phyloP scores from a whole-genome alignment of 2,888 invertebrate genomes.

The Cosmorhoe ocellata region DNA sequence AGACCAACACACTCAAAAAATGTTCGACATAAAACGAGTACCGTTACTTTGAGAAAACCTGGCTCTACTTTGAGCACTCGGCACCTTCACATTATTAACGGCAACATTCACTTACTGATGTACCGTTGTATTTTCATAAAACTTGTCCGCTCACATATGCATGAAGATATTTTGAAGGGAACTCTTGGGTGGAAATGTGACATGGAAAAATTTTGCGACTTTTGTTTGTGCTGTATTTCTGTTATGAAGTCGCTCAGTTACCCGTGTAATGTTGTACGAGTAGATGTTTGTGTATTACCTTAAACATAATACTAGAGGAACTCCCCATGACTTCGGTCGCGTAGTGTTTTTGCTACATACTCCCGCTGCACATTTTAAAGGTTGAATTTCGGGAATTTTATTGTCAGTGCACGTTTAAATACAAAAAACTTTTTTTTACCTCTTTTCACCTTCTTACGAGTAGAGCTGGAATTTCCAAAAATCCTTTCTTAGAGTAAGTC shows the following conservation, averaged over 20 bases:
- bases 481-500: too few relatives aligned
- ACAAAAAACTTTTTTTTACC: too few relatives aligned
- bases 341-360: too few relatives aligned
- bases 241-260: conserved; percentile 4
- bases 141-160: conserved; percentile 29
- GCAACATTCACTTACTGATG: conserved; percentile 32
- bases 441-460: too few relatives aligned
- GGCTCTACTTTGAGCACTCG: conserved; percentile 11
- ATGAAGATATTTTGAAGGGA: conserved; percentile 21
- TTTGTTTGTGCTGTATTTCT: conserved; percentile 7
- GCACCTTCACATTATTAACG: conserved; percentile 32
- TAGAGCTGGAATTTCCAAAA: too few relatives aligned
- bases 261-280: conserved; percentile 12
- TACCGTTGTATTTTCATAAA: conserved; percentile 29
- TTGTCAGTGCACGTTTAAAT: too few relatives aligned
- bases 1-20: too few relatives aligned
- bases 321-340: too few relatives aligned
- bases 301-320: too few relatives aligned
- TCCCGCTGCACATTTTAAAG: too few relatives aligned
- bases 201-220: conserved; percentile 6
- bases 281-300: not conserved
- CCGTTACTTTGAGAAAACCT: not conserved
- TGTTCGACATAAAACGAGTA: not conserved
- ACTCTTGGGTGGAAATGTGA: conserved; percentile 4
- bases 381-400: too few relatives aligned